Conservation (phyloP, 2,797 vertebrate genomes). For the Holocentrus rufus region DNA sequence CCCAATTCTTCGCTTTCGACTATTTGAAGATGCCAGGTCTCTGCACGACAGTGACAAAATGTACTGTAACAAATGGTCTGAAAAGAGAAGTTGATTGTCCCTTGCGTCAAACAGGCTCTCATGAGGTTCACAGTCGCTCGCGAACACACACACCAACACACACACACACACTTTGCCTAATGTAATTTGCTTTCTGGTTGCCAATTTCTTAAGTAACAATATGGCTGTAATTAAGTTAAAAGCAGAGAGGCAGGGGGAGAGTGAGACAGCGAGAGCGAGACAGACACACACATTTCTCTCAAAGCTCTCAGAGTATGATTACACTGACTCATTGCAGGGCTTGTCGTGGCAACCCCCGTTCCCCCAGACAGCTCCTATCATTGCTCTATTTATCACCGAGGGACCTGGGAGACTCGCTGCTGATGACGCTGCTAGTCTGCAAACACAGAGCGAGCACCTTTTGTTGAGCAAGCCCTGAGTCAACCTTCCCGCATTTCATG, state of each 20-base stretch:
- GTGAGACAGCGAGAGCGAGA: slow-evolving; percentile 50
- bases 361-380: slow-evolving; percentile 50
- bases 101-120: slow-evolving; percentile 37
- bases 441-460: slow-evolving; percentile 50
- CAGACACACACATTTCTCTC: slow-evolving; percentile 56
- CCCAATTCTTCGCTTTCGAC: not conserved
- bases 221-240: slow-evolving; percentile 50
- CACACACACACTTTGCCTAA: slow-evolving; percentile 67
- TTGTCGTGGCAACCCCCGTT: slow-evolving; percentile 50
- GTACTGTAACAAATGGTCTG: slow-evolving; percentile 20
- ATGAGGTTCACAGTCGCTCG: slow-evolving; percentile 37
- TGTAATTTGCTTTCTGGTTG: slow-evolving; percentile 66
- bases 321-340: slow-evolving; percentile 52
- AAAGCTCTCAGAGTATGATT: slow-evolving; percentile 46
- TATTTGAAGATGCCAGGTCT: slow-evolving; percentile 33
- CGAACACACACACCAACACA: slow-evolving; percentile 17
- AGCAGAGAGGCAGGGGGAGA: slow-evolving; percentile 44
- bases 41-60: slow-evolving; percentile 35
- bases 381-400: slow-evolving; percentile 42
- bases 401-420: slow-evolving; percentile 45
- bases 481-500: slow-evolving; percentile 42
- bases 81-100: slow-evolving; percentile 25
- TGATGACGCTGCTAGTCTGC: slow-evolving; percentile 48
- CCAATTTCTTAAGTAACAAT: slow-evolving; percentile 68
- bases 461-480: slow-evolving; percentile 30